A percentile compares a stretch with the other conserved stretches of the same genome.
Evolutionary conservation across 2,113 vertebrate species (phyloP).

Genomic region (Natator depressus): DNA sequence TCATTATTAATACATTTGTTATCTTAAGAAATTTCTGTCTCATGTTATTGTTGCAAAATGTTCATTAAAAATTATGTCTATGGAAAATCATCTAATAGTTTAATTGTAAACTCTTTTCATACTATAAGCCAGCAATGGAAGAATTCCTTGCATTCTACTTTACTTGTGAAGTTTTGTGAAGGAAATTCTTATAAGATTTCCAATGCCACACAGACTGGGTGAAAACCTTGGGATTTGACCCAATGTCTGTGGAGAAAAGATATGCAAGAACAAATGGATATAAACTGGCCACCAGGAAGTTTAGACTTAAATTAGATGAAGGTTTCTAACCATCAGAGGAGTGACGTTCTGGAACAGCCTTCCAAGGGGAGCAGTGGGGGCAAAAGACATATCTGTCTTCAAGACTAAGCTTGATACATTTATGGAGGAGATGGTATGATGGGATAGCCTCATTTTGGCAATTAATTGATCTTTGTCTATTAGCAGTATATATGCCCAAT

Average conservation of each 20-base stretch:
- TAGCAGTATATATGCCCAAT: too few species aligned
- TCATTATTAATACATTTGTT: slow-evolving; percentile 41
- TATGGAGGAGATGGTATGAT: too few species aligned
- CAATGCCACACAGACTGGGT: background rate
- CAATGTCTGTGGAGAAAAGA: rapidly evolving
- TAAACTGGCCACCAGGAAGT: too few species aligned
- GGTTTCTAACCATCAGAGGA: too few species aligned
- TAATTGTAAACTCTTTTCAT: slow-evolving; percentile 31
- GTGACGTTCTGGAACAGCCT: too few species aligned
- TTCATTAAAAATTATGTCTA: background rate
- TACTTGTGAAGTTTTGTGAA: background rate
- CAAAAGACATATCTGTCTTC: too few species aligned
- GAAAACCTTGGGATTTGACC: background rate
- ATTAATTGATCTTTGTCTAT: too few species aligned
- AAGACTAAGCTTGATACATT: too few species aligned
- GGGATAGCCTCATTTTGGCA: too few species aligned
- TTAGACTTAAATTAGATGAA: too few species aligned
- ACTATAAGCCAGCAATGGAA: background rate
- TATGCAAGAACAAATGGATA: too few species aligned
- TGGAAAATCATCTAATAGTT: background rate
- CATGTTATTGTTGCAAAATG: background rate
- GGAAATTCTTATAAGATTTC: slow-evolving; percentile 6
- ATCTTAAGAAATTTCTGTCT: slow-evolving; percentile 18
- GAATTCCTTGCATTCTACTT: background rate
- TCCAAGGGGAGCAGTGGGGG: too few species aligned